These are phyloP conservation scores for Drosophila melanosoma DNA, from an alignment of 2,888 invertebrate genomes.

Conservation along the genomic window DNA sequence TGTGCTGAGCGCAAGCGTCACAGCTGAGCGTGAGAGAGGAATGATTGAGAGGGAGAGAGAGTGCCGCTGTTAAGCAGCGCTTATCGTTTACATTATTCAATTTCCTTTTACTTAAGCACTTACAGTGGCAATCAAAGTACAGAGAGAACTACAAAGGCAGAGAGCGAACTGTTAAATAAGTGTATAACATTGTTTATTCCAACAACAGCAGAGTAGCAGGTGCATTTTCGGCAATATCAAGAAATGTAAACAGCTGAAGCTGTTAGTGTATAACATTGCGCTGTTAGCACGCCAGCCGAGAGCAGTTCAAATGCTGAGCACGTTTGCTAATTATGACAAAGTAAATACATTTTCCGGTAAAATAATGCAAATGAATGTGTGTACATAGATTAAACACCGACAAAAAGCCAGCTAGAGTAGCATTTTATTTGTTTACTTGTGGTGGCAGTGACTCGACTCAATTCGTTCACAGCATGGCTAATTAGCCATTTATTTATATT, in stretches of 20 bases:
- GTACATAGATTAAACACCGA: slow-evolving; percentile 57
- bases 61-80: slow-evolving; percentile 59
- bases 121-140: slow-evolving; percentile 60
- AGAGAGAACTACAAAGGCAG: slow-evolving; percentile 34
- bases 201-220: slow-evolving; percentile 47
- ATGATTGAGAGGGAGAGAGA: slow-evolving; percentile 9
- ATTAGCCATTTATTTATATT: slow-evolving; percentile 16
- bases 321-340: slow-evolving; percentile 79
- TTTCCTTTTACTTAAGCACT: slow-evolving; percentile 68
- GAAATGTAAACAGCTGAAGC: slow-evolving; percentile 33
- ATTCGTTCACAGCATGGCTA: slow-evolving; percentile 5
- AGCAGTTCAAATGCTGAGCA: slow-evolving; percentile 66
- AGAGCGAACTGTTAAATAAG: slow-evolving; percentile 38
- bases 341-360: slow-evolving; percentile 77
- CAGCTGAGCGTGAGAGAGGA: slow-evolving; percentile 48
- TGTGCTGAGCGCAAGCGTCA: slow-evolving; percentile 56
- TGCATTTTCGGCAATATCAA: slow-evolving; percentile 56
- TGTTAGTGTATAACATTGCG: slow-evolving; percentile 35
- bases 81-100: slow-evolving; percentile 75
- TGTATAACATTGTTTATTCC: slow-evolving; percentile 14
- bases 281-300: slow-evolving; percentile 43
- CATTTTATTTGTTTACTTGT: slow-evolving; percentile 45
- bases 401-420: slow-evolving; percentile 34
- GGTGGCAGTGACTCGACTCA: slow-evolving; percentile 17
- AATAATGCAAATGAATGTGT: slow-evolving; percentile 72